Conservation (phyloP, 2,888 invertebrate species). For the Cataglyphis rosenhaueri region DNA sequence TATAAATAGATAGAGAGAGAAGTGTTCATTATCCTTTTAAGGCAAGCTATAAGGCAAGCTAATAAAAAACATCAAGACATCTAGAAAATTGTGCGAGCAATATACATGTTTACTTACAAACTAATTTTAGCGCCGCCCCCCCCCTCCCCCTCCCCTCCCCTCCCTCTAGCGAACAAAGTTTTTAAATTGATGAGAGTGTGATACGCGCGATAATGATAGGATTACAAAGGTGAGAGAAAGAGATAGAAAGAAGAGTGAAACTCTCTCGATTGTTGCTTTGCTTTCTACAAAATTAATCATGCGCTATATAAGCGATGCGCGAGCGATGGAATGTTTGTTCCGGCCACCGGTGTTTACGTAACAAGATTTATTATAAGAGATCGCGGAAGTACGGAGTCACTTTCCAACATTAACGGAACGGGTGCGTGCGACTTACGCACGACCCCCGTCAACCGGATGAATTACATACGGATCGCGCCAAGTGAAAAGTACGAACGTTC, state of each 20-base stretch:
- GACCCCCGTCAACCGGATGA: not conserved
- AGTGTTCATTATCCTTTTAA: no score
- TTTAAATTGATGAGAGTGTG: not conserved
- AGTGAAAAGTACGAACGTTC: conserved; percentile 5
- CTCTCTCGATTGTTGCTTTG: conserved; percentile 24
- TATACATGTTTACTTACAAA: not conserved
- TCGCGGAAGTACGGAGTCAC: conserved; percentile 28
- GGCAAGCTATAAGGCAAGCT: no score
- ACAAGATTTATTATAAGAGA: conserved; percentile 47
- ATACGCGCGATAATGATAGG: not conserved
- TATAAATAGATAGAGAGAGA: not conserved
- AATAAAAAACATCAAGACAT: not conserved
- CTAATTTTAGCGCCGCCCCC: not conserved
- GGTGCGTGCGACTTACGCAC: conserved; percentile 11
- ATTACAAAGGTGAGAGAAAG: not conserved
- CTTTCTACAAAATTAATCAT: conserved; percentile 52
- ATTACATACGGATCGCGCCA: no score
- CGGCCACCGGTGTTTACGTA: conserved; percentile 11
- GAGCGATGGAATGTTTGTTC: conserved; percentile 13
- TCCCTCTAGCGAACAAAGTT: not conserved
- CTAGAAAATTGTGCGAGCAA: not conserved
- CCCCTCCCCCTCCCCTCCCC: no score
- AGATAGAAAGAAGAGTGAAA: conserved; percentile 20
- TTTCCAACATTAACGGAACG: conserved; percentile 50
- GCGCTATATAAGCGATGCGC: conserved; percentile 32